These are phyloP conservation scores for Polyodon spathula DNA, from an alignment of 2,113 vertebrate genomes.

Conservation along the genomic window DNA sequence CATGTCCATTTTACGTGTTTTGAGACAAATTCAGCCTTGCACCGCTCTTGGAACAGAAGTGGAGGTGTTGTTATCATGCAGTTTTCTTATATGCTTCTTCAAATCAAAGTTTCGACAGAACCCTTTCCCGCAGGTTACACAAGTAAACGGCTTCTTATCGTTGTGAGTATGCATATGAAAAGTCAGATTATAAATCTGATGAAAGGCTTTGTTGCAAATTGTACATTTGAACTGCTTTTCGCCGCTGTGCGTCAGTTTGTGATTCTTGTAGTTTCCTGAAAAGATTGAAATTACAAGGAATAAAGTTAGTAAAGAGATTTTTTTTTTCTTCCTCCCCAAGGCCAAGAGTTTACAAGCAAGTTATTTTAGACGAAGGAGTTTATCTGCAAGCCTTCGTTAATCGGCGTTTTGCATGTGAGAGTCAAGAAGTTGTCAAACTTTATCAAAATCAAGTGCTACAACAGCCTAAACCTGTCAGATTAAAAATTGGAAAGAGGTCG, in stretches of 20 bases:
- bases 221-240: conserved; percentile 85
- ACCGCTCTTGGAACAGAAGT: conserved; percentile 59
- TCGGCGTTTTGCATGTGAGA: conserved; percentile 51
- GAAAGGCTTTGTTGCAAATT: conserved; percentile 85
- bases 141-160: conserved; percentile 84
- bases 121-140: conserved; percentile 78
- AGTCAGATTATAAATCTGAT: conserved; percentile 82
- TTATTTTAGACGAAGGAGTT: conserved; percentile 25
- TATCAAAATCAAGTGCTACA: conserved; percentile 59
- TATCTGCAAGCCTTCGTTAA: conserved; percentile 48
- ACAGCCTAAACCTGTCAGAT: conserved; percentile 47
- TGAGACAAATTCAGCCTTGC: conserved; percentile 60
- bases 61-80: conserved; percentile 66
- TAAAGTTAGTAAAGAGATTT: conserved; percentile 9
- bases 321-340: conserved; percentile 11
- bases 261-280: conserved; percentile 71
- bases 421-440: conserved; percentile 88
- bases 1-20: conserved; percentile 17
- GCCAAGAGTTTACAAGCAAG: conserved; percentile 41
- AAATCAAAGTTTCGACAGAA: conserved; percentile 86
- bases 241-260: conserved; percentile 82
- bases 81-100: conserved; percentile 84
- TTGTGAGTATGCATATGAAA: conserved; percentile 92
- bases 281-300: conserved; percentile 24
- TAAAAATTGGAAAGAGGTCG: conserved; percentile 53